phyloP scores from a whole-genome alignment of 1,140 invertebrate species.

The Apis florea region DNA sequence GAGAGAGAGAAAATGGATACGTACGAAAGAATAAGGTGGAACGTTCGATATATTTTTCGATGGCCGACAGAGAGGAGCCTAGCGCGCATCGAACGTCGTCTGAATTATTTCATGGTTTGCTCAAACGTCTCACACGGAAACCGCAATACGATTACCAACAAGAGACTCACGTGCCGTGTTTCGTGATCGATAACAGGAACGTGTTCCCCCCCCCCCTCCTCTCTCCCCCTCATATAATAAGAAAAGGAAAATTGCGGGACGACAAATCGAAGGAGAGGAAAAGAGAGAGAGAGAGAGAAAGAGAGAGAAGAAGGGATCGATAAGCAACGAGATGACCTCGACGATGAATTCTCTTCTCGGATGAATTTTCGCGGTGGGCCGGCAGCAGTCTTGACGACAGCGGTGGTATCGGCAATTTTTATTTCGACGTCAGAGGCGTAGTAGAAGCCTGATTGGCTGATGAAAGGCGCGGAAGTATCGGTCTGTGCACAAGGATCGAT shows the following conservation, averaged over 20 bases:
- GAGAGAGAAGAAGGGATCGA: too few species aligned
- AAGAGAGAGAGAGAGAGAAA: too few species aligned
- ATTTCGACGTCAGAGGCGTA: conserved; percentile 24
- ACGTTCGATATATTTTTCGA: neutral
- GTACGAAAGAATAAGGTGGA: neutral
- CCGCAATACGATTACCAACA: neutral
- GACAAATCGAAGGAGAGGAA: too few species aligned
- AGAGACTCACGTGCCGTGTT: neutral
- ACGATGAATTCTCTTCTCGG: neutral
- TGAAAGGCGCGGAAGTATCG: conserved; percentile 51
- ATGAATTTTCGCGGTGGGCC: too few species aligned
- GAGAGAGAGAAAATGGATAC: neutral
- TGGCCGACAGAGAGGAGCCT: neutral
- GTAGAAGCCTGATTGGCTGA: conserved; percentile 32
- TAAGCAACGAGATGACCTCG: too few species aligned
- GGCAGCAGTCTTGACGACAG: neutral
- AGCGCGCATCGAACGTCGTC: conserved; percentile 18
- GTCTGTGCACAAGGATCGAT: conserved; percentile 50
- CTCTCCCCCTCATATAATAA: neutral
- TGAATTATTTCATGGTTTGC: conserved; percentile 30
- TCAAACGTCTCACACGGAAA: conserved; percentile 2
- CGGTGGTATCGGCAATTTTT: conserved; percentile 23
- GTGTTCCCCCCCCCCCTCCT: neutral
- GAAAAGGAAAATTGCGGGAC: neutral
- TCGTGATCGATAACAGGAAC: conserved; percentile 16